Evolutionary conservation across 2,113 vertebrate genomes (phyloP).

Genomic region (Bubo bubo): DNA sequence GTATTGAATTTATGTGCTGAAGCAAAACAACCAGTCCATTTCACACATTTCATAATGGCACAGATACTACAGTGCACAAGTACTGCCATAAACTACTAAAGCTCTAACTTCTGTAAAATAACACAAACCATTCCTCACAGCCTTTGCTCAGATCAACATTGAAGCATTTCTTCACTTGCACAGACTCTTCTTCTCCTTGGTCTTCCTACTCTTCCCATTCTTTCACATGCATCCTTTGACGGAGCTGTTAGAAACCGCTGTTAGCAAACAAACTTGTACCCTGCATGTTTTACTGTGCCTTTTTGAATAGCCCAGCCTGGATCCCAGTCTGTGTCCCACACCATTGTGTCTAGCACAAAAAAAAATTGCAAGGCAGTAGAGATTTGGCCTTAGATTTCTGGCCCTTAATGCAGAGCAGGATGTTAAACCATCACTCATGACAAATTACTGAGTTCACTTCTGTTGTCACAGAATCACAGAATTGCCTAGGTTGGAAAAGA

Average conservation of each 20-base stretch:
- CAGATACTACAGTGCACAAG: not conserved
- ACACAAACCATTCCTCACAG: not conserved
- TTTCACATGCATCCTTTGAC: not conserved
- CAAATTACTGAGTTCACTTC: not conserved
- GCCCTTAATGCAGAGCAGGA: not conserved
- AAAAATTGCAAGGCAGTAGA: not conserved
- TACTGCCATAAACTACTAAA: not conserved
- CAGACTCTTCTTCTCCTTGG: not conserved
- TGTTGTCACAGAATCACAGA: not conserved
- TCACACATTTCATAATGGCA: not conserved
- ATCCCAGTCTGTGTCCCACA: not conserved
- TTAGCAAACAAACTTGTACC: not conserved
- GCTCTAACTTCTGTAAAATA: not conserved
- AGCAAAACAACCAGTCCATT: constrained; percentile 7
- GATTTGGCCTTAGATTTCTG: not conserved
- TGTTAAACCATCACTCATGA: not conserved
- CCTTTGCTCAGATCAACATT: not conserved
- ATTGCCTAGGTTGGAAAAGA: no score
- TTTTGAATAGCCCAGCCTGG: not conserved
- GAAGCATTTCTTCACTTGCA: not conserved
- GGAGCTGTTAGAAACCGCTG: not conserved
- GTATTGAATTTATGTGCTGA: not conserved
- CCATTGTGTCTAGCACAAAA: not conserved
- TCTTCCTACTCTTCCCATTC: not conserved
- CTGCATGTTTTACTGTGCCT: not conserved